These are phyloP conservation scores for Tetranychus urticae DNA, from an alignment of 1,140 invertebrate species.

Conservation along the genomic window DNA sequence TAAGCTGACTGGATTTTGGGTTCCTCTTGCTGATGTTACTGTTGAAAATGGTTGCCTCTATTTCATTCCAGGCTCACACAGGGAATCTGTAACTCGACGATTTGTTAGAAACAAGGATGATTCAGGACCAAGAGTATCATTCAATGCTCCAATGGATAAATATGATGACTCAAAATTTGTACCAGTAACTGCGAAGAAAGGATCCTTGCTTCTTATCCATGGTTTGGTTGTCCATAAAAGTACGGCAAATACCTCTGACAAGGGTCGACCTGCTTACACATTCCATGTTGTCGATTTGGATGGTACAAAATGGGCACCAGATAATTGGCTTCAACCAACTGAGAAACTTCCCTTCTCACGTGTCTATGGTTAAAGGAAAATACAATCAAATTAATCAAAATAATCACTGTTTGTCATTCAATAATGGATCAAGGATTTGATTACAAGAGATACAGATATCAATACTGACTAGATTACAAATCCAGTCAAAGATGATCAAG, in stretches of 20 bases:
- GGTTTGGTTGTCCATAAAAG: constrained; percentile 83
- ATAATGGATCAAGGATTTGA: no score
- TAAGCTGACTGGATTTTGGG: constrained; percentile 26
- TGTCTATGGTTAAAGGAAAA: constrained; percentile 4
- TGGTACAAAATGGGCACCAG: constrained; percentile 37
- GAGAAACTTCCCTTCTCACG: constrained; percentile 7
- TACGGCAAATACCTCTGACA: constrained; percentile 49
- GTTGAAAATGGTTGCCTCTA: constrained; percentile 79
- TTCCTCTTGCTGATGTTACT: constrained; percentile 29
- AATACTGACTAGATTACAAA: no score
- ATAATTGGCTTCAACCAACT: constrained; percentile 21
- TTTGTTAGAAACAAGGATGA: constrained; percentile 41
- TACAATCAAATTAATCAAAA: no score
- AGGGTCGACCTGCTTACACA: constrained; percentile 76
- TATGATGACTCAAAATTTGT: constrained; percentile 53
- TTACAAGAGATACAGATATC: no score
- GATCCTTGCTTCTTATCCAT: constrained; percentile 65
- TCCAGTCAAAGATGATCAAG: no score
- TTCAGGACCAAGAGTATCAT: background rate
- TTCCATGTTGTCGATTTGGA: constrained; percentile 73
- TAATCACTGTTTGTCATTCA: no score
- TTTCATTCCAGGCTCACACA: constrained; percentile 69
- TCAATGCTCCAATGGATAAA: constrained; percentile 27
- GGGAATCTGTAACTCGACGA: background rate
- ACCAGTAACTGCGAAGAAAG: constrained; percentile 50